Base-by-base conservation (phyloP, 2,888 invertebrate species). In the Phyllotreta cruciferae region DNA sequence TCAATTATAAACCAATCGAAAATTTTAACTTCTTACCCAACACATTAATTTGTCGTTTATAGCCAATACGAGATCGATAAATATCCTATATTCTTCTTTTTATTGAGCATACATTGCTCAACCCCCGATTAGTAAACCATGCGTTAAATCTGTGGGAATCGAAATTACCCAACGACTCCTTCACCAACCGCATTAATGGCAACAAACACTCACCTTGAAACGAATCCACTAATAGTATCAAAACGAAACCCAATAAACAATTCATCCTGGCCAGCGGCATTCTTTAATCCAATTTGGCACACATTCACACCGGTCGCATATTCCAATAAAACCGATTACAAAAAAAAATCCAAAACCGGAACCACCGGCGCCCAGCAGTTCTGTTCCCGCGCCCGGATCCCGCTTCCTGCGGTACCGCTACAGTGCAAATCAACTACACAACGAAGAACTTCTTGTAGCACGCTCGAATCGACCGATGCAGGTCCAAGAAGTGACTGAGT, bases 401-500 rank as follows among this genome's bases (percentile, higher is more conserved):
- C 52, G 49, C 14, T 24, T 6, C 14, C 41, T 53, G 47, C 53
- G 49, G 53, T 47, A 49, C 35, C 38, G 14, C 53, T 47, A 45
- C 53, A 38, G 35, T 50, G 10, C 45, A 24, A 3, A 24, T 24
- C n/a, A n/a, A n/a, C n/a, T n/a, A n/a, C n/a, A n/a, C n/a, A n/a
- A 4, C 24, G 24, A 24, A 24, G 24, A 24, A 39, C 64, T 55
- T 55, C 49, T 56, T 56, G 54, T 64, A 39, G 45, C 62, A 56
- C 62, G 61, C 52, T 36, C 53, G 63, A 56, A 65, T 62, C 49
- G 41, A 56, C 65, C 49, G 53, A 61, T 56, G 49, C 64, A 62
- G 58, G 63, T 61, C 64, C 63, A 68, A 68, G 68, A 68, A 68
- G 63, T 68, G 62, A 68, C 68, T 68, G 68, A 66, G 64, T 61